These are phyloP conservation scores for Plagiodera versicolora DNA, from an alignment of 2,888 invertebrate species.

Conservation along the genomic window DNA sequence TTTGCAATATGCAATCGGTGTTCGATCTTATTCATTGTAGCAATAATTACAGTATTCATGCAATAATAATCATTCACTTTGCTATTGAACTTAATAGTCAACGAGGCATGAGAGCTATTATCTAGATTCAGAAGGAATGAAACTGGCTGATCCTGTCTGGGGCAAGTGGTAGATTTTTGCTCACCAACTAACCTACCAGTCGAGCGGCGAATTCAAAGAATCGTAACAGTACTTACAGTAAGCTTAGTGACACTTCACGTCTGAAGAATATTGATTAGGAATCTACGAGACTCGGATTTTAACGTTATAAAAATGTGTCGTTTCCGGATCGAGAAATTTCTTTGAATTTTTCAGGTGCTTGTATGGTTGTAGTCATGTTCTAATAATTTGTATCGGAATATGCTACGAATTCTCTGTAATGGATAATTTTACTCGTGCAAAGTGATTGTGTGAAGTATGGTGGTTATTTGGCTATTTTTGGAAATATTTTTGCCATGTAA, in stretches of 20 bases:
- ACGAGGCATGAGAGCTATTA: neutral
- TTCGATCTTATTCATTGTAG: no score
- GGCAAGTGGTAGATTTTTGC: conserved; percentile 4
- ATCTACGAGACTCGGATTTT: conserved; percentile 17
- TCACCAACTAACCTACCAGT: conserved; percentile 4
- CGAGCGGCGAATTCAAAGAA: conserved; percentile 18
- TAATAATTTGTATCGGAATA: neutral
- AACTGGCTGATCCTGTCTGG: neutral
- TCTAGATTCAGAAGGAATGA: neutral
- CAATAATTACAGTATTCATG: neutral
- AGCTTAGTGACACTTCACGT: conserved; percentile 11
- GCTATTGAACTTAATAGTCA: no score
- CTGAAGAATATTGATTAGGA: conserved; percentile 23
- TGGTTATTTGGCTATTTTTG: neutral
- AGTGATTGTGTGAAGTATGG: conserved; percentile 12
- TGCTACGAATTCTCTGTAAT: neutral
- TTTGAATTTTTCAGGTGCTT: conserved; percentile 2
- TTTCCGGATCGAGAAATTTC: neutral
- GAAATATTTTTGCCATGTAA: neutral
- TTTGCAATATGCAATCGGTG: no score
- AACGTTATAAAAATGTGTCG: conserved; percentile 12
- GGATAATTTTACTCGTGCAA: neutral
- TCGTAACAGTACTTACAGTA: conserved; percentile 22
- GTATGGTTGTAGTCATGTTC: neutral
- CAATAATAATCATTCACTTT: neutral